A percentile compares a stretch with the other conserved stretches of the same genome.
Evolutionary conservation across 53 echinoderm and acorn worm species (phyloP).

Genomic region (Zoroaster sp.): DNA sequence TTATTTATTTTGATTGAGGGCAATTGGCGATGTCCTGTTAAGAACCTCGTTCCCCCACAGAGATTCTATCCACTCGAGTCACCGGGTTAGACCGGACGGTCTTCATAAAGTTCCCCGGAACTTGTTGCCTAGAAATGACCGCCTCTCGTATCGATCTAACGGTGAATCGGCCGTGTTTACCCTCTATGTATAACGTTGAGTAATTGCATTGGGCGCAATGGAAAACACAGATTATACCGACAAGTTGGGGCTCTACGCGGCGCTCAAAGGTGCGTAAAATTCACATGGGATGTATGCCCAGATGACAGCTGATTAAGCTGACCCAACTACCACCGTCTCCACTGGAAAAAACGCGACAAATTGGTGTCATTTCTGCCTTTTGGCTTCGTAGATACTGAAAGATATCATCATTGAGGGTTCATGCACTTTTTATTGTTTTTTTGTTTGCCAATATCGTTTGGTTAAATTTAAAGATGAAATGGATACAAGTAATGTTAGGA

Average conservation of each 20-base stretch:
- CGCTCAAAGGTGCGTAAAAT: not conserved
- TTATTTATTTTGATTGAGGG: too few relatives aligned
- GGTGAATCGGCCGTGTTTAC: not conserved
- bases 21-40: too few relatives aligned
- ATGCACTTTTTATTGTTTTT: conserved; percentile 17
- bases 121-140: conserved; percentile 4
- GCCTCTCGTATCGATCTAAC: not conserved
- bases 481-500: not conserved
- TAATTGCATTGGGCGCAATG: not conserved
- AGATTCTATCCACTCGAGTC: too few relatives aligned
- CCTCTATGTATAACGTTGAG: not conserved
- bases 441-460: not conserved
- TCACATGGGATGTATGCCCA: not conserved
- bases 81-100: not conserved
- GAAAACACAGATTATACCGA: not conserved
- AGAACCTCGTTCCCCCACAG: too few relatives aligned
- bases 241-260: not conserved
- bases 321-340: conserved; percentile 2
- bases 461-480: not conserved
- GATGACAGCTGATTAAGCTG: not conserved
- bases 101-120: not conserved
- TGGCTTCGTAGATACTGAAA: conserved; percentile 3
- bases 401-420: not conserved
- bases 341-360: not conserved
- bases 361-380: conserved; percentile 26